Conservation (phyloP, 2,797 vertebrate species). For the Neosilurus hyrtlii region DNA sequence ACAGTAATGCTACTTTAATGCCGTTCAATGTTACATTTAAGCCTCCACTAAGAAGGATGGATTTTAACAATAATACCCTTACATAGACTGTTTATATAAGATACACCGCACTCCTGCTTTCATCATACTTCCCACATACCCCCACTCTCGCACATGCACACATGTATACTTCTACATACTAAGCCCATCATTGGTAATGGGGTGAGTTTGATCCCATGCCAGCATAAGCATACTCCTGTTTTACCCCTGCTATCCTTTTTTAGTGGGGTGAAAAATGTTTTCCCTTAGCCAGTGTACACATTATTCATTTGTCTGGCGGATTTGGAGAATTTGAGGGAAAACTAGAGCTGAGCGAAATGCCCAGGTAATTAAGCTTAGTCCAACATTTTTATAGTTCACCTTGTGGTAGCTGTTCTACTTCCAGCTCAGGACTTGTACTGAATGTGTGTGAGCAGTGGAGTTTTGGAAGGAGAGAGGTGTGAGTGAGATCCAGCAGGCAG, state of each 20-base stretch:
- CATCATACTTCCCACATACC: slow-evolving; percentile 50
- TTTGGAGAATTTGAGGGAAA: slow-evolving; percentile 94
- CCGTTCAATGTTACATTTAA: slow-evolving; percentile 76
- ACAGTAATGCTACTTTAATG: slow-evolving; percentile 66
- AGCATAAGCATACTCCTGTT: slow-evolving; percentile 91
- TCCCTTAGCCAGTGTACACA: slow-evolving; percentile 86
- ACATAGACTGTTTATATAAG: slow-evolving; percentile 83
- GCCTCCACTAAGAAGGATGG: slow-evolving; percentile 74
- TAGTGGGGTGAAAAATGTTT: slow-evolving; percentile 99
- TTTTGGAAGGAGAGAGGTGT: slow-evolving; percentile 36
- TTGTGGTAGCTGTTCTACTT: slow-evolving; percentile 84
- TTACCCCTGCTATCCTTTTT: slow-evolving; percentile 95
- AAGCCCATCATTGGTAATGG: slow-evolving; percentile 95
- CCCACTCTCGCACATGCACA: slow-evolving; percentile 20
- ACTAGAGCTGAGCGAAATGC: slow-evolving; percentile 87
- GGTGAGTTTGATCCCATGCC: slow-evolving; percentile 93
- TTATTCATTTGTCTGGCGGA: slow-evolving; percentile 94
- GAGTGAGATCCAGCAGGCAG: slow-evolving; percentile 37
- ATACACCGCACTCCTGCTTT: slow-evolving; percentile 73
- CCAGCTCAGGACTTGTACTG: slow-evolving; percentile 71
- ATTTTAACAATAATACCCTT: slow-evolving; percentile 91
- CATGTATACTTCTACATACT: slow-evolving; percentile 21
- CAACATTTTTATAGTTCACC: slow-evolving; percentile 77
- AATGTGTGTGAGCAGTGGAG: slow-evolving; percentile 12
- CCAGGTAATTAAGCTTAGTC: slow-evolving; percentile 89